Base-by-base conservation (phyloP, 2,113 vertebrate genomes). In the Leucopternis melanops region DNA sequence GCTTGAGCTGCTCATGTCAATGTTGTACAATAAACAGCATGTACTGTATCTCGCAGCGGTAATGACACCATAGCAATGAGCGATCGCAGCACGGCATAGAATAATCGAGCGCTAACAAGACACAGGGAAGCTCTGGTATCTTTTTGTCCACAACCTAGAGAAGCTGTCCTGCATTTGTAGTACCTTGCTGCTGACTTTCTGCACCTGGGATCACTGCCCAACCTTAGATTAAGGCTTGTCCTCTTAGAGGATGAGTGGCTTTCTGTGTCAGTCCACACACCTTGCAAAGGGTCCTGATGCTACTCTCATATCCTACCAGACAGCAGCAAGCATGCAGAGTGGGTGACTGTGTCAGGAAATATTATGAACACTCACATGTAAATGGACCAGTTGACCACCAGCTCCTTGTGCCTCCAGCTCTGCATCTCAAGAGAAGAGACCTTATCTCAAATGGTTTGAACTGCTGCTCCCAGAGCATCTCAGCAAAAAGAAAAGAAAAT, bases 71-170 rank as follows among this genome's bases (percentile, higher is more conserved):
- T 4, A 8, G 52, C 40, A 14, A 8, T 1, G 52, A 73, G 45
- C 6, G 6, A 78, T 29, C 1, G 6, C 45, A 38, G 26, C 67
- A 5, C 2, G 2, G 66, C 2, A 2, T 6, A 20, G 21, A 44
- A 11, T 8, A 26, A 65, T 7, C 2, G 5, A 79, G 58, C 6
- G 2, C 54, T 65, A 54, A 69, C 2, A 5, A 63, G n/a, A 75
- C 0, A 3, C 2, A 1, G 32, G 49, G 45, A 75, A 83, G n/a
- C 27, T 62, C 57, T 12, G 16, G 2, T 5, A 6, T 5, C 57
- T 44, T 38, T 32, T 32, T 3, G 2, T 8, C 49, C 73, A 6
- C 38, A 16, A 8, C 20, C 81, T 44, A 13, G 12, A 47, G 52
- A 65, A 45, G 36, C 3, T n/a, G 21, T 42, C 49, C 55, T 54